phyloP scores from a whole-genome alignment of 2,113 vertebrate genomes.

The Cyprinodon tularosa region DNA sequence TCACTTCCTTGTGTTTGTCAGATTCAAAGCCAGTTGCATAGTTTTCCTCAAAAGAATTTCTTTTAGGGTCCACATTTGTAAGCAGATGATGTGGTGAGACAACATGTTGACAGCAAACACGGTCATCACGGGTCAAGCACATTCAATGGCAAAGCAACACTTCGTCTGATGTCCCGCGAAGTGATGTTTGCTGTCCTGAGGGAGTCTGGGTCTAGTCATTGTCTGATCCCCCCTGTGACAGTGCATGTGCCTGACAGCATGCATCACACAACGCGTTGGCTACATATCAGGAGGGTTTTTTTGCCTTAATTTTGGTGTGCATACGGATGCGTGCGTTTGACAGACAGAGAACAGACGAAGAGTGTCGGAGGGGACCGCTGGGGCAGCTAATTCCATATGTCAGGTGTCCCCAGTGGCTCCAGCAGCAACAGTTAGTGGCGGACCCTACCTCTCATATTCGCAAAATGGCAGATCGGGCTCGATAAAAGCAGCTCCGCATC shows the following conservation, averaged over 20 bases:
- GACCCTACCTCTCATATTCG: slow-evolving; percentile 1
- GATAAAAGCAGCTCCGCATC: slow-evolving; percentile 41
- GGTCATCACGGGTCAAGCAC: slow-evolving; percentile 54
- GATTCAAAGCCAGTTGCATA: slow-evolving; percentile 7
- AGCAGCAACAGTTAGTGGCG: slow-evolving; percentile 49
- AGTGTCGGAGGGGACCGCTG: slow-evolving; percentile 45
- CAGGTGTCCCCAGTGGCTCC: slow-evolving; percentile 58
- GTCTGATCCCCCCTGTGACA: slow-evolving; percentile 38
- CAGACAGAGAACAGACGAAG: slow-evolving; percentile 57
- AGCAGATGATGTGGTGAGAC: slow-evolving; percentile 61
- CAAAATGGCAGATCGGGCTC: slow-evolving; percentile 51
- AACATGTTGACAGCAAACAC: slow-evolving; percentile 63
- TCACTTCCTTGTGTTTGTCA: background rate
- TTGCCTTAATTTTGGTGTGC: slow-evolving; percentile 6
- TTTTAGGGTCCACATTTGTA: background rate
- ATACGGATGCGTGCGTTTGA: slow-evolving; percentile 27
- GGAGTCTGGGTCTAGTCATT: slow-evolving; percentile 35
- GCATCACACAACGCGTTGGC: slow-evolving; percentile 8
- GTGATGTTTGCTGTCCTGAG: slow-evolving; percentile 62
- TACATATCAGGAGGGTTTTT: background rate
- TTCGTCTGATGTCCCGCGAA: slow-evolving; percentile 51
- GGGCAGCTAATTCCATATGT: slow-evolving; percentile 64
- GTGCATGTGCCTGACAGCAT: slow-evolving; percentile 9
- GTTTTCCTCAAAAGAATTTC: background rate
- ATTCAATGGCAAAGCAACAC: slow-evolving; percentile 53